Evolutionary conservation across 2,797 vertebrate genomes (phyloP), one percentile per base, ranked within the genome.

Genomic region (Gymnothorax reevesii): DNA sequence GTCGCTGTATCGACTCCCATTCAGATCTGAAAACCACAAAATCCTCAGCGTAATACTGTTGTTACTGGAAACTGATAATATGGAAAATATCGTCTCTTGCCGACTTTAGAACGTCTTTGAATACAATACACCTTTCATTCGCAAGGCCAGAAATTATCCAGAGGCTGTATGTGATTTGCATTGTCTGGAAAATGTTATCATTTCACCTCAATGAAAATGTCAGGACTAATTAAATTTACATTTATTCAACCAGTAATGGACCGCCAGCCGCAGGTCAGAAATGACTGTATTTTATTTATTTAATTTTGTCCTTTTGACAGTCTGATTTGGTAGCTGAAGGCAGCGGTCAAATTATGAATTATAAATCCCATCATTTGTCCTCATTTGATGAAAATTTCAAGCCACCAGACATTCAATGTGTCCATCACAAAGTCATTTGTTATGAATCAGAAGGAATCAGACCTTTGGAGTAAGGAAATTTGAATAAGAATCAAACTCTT

Each of bases 181-280:
- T 79, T 54, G 75, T 79, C 75, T 79, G 75, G 42, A 79, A 79
- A 42, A 79, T 8, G 75, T 17, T 42, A 54, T 49, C 49, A 54
- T 79, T 54, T 79, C 42, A 79, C 17, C 54, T 20, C 15, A 54
- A 9, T 54, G 75, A 17, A 79, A 79, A 79, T 79, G 75, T 54
- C 75, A 79, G 54, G 42, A 52, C 75, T 54, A 79, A 79, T 79
- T 79, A 79, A 7, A 79, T 79, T 54, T 5, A 79, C 42, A 54
- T 79, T 79, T 79, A 79, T 79, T 79, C 75, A 54, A 79, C 75
- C 75, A 52, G 75, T 79, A 54, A 54, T 42, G 22, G 49, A n/a
- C 9, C 1, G 49, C 75, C 42, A 0, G 49, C 4, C 4, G 15
- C 49, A 52, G n/a, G 22, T 42, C 33, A 79, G 54, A 79, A 20